Evolutionary conservation across 1,140 invertebrate species (phyloP).

Genomic region (Zaprionus ornatus): DNA sequence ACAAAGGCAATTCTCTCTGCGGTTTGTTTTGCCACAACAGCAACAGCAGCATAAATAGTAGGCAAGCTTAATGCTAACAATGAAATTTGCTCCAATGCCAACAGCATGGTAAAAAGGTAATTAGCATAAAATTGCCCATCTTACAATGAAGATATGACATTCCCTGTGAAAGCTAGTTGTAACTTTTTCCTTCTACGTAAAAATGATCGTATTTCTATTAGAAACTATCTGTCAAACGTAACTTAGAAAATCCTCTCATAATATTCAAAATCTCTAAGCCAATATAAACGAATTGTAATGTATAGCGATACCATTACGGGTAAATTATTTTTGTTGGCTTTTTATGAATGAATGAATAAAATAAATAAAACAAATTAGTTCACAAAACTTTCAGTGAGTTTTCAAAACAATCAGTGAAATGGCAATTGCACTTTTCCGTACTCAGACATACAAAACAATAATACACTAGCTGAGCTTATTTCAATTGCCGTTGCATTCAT

Average conservation of each 20-base stretch:
- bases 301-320: not conserved
- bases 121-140: slow-evolving; percentile 64
- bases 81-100: slow-evolving; percentile 65
- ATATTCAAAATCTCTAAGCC: not conserved
- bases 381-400: slow-evolving; percentile 15
- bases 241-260: not conserved
- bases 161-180: not conserved
- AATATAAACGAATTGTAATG: not conserved
- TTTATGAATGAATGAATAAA: not conserved
- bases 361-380: slow-evolving; percentile 4
- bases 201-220: not conserved
- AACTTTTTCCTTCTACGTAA: not conserved
- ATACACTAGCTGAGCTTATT: not conserved
- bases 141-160: not conserved
- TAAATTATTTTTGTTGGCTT: not conserved
- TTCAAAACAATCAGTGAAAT: slow-evolving; percentile 28
- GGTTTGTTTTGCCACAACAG: slow-evolving; percentile 34
- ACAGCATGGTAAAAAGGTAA: slow-evolving; percentile 64
- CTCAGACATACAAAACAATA: not conserved
- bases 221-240: not conserved
- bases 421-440: slow-evolving; percentile 14
- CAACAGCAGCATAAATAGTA: slow-evolving; percentile 39
- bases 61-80: slow-evolving; percentile 62
- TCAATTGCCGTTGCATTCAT: not conserved
- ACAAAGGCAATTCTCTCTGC: slow-evolving; percentile 30